These are phyloP conservation scores for Cataglyphis altisquamis DNA, from an alignment of 2,888 invertebrate genomes.

Conservation along the genomic window DNA sequence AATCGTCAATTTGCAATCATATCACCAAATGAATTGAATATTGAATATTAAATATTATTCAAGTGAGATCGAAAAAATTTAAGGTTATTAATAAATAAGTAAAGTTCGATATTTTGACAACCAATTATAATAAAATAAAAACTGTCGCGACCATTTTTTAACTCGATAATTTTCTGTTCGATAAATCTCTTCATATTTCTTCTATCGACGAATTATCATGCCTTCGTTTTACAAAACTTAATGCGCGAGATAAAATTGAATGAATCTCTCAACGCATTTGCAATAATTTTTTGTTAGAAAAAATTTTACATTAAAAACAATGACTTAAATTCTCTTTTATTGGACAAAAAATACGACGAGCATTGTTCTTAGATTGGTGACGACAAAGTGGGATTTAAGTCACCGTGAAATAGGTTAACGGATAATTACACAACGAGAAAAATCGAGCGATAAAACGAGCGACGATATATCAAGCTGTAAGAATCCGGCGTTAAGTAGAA, in stretches of 20 bases:
- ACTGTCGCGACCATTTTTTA: constrained; percentile 37
- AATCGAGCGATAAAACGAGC: constrained; percentile 49
- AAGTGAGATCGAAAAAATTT: constrained; percentile 12
- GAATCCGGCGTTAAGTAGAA: constrained; percentile 36
- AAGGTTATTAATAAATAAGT: neutral
- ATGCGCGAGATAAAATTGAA: constrained; percentile 6
- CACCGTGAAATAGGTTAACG: constrained; percentile 42
- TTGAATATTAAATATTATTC: neutral
- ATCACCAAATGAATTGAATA: constrained; percentile 5
- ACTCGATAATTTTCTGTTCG: constrained; percentile 32
- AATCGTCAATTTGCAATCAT: neutral
- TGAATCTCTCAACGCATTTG: neutral
- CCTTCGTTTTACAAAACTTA: constrained; percentile 23
- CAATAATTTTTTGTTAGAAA: neutral
- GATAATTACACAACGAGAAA: constrained; percentile 48
- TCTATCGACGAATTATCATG: constrained; percentile 33
- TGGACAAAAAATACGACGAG: constrained; percentile 13
- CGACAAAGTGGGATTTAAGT: constrained; percentile 13
- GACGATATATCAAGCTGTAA: constrained; percentile 38
- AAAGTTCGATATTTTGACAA: constrained; percentile 26
- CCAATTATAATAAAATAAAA: neutral
- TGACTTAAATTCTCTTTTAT: neutral
- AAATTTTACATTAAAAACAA: constrained; percentile 8
- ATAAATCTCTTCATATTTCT: neutral
- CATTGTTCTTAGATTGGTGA: neutral